Conservation (phyloP, 2,888 invertebrate genomes). For the Amitus sp. region DNA sequence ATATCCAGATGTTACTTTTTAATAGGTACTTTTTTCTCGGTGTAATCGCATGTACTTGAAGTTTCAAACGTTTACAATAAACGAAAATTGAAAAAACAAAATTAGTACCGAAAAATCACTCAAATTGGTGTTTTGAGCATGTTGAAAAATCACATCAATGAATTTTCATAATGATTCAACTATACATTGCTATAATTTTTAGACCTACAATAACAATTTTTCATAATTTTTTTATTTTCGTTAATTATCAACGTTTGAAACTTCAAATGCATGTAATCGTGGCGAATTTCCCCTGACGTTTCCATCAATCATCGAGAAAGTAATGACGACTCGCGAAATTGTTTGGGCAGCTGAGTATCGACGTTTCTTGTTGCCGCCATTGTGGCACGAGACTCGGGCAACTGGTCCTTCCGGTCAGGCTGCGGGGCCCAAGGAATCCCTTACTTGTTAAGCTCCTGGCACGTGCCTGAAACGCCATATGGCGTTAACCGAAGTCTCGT, state of each 20-base stretch:
- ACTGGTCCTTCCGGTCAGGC: constrained; percentile 36
- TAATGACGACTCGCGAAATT: constrained; percentile 10
- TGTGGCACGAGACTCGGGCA: constrained; percentile 42
- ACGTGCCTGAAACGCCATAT: constrained; percentile 36
- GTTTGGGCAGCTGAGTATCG: constrained; percentile 29
- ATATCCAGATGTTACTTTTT: too few relatives aligned
- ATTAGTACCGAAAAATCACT: too few relatives aligned
- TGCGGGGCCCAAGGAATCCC: constrained; percentile 23
- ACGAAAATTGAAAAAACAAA: too few relatives aligned
- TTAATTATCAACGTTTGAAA: background rate
- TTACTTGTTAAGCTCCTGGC: constrained; percentile 32
- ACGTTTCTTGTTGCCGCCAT: constrained; percentile 36
- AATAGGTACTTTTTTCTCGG: too few relatives aligned
- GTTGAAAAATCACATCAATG: too few relatives aligned
- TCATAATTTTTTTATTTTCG: too few relatives aligned
- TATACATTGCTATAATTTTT: too few relatives aligned
- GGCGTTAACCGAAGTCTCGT: constrained; percentile 6
- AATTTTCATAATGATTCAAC: too few relatives aligned
- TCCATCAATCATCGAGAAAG: constrained; percentile 11
- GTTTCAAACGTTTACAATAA: too few relatives aligned
- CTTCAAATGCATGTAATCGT: background rate
- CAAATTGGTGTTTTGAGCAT: too few relatives aligned
- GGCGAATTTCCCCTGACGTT: background rate
- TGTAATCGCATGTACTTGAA: too few relatives aligned
- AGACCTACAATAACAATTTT: too few relatives aligned